Percentiles rank a stretch among this genome's conserved stretches.
Evolutionary conservation across 2,888 invertebrate genomes (phyloP).

Genomic region (Cantharis lateralis): DNA sequence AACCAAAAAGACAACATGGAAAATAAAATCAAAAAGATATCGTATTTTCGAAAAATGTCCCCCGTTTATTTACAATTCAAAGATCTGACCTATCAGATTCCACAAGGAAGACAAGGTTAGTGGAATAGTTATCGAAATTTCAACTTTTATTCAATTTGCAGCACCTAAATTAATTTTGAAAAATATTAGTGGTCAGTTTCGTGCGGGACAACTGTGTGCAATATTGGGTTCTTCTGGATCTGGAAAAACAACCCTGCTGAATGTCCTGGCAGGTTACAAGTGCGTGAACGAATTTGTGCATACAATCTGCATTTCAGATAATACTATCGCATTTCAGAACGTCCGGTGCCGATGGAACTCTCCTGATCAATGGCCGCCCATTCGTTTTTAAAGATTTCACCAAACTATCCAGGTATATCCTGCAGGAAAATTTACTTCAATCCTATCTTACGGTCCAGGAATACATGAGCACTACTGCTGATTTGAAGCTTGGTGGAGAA

Average conservation of each 20-base stretch:
- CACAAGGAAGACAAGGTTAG: neutral
- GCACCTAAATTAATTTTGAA: constrained; percentile 79
- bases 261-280: constrained; percentile 59
- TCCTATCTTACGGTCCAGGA: constrained; percentile 87
- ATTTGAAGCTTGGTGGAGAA: constrained; percentile 80
- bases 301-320: neutral
- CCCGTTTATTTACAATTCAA: neutral
- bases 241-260: constrained; percentile 88
- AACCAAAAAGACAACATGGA: neutral
- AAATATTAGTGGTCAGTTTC: constrained; percentile 81
- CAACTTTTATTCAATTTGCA: constrained; percentile 53
- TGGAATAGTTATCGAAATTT: neutral
- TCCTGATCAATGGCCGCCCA: constrained; percentile 78
- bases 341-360: constrained; percentile 69
- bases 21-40: neutral
- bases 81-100: neutral
- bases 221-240: constrained; percentile 94
- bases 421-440: constrained; percentile 89
- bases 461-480: constrained; percentile 86
- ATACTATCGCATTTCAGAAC: constrained; percentile 35
- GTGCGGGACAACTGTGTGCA: constrained; percentile 84
- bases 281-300: neutral
- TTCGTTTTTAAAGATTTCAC: constrained; percentile 77
- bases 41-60: neutral
- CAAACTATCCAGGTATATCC: constrained; percentile 93